phyloP scores from a whole-genome alignment of 2,113 vertebrate genomes.

The Podocnemis expansa region DNA sequence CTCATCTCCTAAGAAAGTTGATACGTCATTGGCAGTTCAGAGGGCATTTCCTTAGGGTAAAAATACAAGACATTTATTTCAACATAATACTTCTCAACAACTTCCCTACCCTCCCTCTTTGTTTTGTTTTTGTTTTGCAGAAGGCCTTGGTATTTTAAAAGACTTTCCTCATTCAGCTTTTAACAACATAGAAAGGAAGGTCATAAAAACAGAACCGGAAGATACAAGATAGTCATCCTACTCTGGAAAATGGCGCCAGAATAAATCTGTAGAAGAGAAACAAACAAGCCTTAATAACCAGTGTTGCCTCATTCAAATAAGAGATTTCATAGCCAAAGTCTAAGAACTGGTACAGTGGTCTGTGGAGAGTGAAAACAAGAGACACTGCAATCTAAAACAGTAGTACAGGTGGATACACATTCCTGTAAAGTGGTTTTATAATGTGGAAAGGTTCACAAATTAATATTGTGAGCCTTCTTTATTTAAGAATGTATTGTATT shows the following conservation, averaged over 20 bases:
- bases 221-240: conserved; percentile 92
- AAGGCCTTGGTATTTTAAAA: conserved; percentile 88
- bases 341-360: conserved; percentile 77
- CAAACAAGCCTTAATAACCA: conserved; percentile 98
- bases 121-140: conserved; percentile 74
- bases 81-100: neutral
- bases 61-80: neutral
- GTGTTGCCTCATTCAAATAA: conserved; percentile 92
- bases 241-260: conserved; percentile 79
- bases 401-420: conserved; percentile 75
- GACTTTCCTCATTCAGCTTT: conserved; percentile 88
- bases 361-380: conserved; percentile 64
- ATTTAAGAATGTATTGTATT: conserved; percentile 88
- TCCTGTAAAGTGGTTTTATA: conserved; percentile 73
- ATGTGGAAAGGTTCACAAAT: conserved; percentile 76
- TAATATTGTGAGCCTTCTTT: conserved; percentile 81
- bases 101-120: too few relatives aligned
- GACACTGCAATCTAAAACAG: conserved; percentile 73
- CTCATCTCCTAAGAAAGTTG: neutral
- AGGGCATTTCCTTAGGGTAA: neutral
- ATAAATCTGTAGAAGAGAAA: conserved; percentile 84
- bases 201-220: conserved; percentile 96
- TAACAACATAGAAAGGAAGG: conserved; percentile 87
- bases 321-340: conserved; percentile 90
- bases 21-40: neutral